phyloP scores from a whole-genome alignment of 2,888 invertebrate genomes.

The Drosophila flavopinicola region DNA sequence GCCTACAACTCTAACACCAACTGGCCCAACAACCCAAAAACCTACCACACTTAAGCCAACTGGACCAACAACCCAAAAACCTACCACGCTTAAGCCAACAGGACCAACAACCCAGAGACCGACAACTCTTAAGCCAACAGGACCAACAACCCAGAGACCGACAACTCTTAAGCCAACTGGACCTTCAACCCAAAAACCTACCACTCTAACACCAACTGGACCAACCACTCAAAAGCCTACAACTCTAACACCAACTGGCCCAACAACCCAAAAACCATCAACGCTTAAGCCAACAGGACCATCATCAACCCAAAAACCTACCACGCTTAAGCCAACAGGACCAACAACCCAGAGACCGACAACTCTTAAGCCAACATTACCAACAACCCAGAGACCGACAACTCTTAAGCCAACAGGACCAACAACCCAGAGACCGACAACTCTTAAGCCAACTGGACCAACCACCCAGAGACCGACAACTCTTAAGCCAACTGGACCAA shows the following conservation, averaged over 20 bases:
- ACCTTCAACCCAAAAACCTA: neutral
- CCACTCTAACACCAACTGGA: neutral
- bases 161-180: neutral
- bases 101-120: neutral
- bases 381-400: neutral
- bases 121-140: neutral
- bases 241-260: neutral
- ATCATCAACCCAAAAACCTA: neutral
- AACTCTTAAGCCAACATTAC: neutral
- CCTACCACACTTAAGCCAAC: neutral
- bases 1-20: neutral
- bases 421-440: neutral
- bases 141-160: neutral
- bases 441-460: constrained; percentile 1
- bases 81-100: neutral
- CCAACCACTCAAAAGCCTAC: neutral
- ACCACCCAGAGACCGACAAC: neutral
- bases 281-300: neutral
- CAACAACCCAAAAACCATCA: neutral
- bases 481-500: neutral
- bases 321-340: neutral
- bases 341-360: neutral
- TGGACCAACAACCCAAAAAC: neutral
- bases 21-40: neutral
- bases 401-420: neutral